Evolutionary conservation across 2,113 vertebrate species (phyloP).

Genomic region (Tyto alba): DNA sequence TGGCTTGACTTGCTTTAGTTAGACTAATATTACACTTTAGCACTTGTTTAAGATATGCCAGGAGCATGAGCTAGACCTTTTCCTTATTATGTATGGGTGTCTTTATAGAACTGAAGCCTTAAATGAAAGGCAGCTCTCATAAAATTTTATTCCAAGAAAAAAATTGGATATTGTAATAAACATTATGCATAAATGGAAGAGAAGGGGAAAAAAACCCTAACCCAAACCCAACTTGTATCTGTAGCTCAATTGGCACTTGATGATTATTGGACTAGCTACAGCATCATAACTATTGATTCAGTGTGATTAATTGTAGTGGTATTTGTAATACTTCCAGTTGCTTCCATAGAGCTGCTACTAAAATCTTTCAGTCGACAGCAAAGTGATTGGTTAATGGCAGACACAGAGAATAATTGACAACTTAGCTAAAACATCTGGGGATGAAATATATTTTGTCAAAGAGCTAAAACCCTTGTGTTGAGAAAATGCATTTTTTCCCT

Average conservation of each 20-base stretch:
- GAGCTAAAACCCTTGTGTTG: slow-evolving; percentile 57
- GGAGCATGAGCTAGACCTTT: background rate
- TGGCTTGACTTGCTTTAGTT: background rate
- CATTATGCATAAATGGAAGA: background rate
- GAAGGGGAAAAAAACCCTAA: background rate
- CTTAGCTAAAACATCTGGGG: slow-evolving; percentile 52
- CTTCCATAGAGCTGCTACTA: background rate
- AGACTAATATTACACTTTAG: background rate
- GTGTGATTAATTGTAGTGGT: background rate
- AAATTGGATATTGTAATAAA: background rate
- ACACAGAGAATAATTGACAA: slow-evolving; percentile 45
- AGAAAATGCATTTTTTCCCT: slow-evolving; percentile 62
- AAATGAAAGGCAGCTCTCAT: background rate
- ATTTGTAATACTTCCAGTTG: background rate
- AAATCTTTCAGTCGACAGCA: background rate
- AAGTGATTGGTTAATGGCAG: slow-evolving; percentile 23
- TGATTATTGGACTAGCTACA: background rate
- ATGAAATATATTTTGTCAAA: slow-evolving; percentile 65
- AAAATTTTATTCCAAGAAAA: background rate
- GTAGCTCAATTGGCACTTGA: background rate
- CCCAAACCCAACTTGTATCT: fast-evolving
- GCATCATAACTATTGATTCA: background rate
- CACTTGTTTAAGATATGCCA: background rate
- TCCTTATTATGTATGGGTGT: background rate
- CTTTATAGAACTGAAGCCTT: background rate